A percentile compares a stretch with the other conserved stretches of the same genome.
phyloP scores from a whole-genome alignment of 2,797 vertebrate species.

The Taenioides sp. region DNA sequence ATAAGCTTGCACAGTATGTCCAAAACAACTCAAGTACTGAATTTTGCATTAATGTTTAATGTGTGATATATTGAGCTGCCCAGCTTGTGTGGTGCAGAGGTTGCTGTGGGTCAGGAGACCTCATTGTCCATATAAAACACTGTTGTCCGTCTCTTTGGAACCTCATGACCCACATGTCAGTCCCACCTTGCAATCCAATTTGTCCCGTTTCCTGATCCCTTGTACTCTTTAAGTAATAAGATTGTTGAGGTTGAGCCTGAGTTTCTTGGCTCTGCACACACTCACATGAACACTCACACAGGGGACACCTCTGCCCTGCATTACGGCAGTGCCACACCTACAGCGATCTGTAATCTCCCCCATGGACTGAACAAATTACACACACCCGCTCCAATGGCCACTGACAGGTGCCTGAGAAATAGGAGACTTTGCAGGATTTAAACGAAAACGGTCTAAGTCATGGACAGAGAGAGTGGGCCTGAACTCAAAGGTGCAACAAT shows the following conservation, averaged over 20 bases:
- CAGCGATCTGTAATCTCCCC: conserved; percentile 61
- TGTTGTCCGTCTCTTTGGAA: conserved; percentile 5
- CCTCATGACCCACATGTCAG: conserved; percentile 29
- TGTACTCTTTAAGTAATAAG: conserved; percentile 63
- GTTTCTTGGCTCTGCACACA: conserved; percentile 32
- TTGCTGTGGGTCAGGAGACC: conserved; percentile 7
- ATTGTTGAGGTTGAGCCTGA: conserved; percentile 61
- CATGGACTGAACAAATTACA: conserved; percentile 44
- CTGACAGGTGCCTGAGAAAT: conserved; percentile 40
- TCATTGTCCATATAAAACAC: conserved; percentile 15
- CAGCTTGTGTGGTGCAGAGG: not conserved
- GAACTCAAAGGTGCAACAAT: conserved; percentile 37
- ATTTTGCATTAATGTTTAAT: not conserved
- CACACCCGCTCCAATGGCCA: conserved; percentile 37
- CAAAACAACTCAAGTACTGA: not conserved
- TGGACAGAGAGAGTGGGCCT: conserved; percentile 6
- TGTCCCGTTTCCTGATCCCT: conserved; percentile 44
- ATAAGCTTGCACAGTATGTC: not conserved
- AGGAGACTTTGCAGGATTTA: conserved; percentile 42
- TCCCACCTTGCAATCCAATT: conserved; percentile 61
- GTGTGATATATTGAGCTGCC: not conserved
- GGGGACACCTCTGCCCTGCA: conserved; percentile 44
- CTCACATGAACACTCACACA: conserved; percentile 14
- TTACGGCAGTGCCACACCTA: conserved; percentile 57
- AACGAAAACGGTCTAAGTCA: not conserved